Evolutionary conservation across 2,113 vertebrate species (phyloP), one percentile per base, ranked within the genome.

Genomic region (Megaleporinus macrocephalus): DNA sequence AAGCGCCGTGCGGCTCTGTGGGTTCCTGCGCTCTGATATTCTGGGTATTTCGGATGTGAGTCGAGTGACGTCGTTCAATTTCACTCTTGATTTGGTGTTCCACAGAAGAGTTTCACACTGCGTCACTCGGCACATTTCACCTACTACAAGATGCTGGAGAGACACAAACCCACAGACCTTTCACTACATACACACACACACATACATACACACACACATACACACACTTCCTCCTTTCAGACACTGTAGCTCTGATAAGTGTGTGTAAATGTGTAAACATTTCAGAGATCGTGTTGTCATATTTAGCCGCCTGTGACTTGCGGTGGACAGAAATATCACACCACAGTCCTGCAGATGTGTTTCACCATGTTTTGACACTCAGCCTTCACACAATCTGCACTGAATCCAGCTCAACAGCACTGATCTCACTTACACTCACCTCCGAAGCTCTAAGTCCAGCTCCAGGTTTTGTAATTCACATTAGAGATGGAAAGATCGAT

Each of bases 101-200:
- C 66, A 44, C 66, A 70, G 66, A 70, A 70, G 44, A 11, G 36
- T 70, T 78, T 78, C 61, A 47, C 9, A 65, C 22, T 27, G 26
- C 75, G n/a, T 49, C 44, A 44, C n/a, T 63, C 63, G 30, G n/a
- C 62, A 65, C 26, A 18, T 30, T 66, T 33, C 15, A 66, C 63
- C 63, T 66, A 29, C 63, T 16, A 66, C 27, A 16, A 65, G 61
- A 14, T 30, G 15, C 24, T 5, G 18, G 72, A 57, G 26, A 33
- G 27, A 22, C 30, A 18, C 22, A 26, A 12, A 63, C 33, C 22
- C 55, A n/a, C 53, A 62, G 5, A 76, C 22, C 41, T 13, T 11
- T 11, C 24, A 18, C 11, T 30, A 44, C 55, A 62, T 30, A 61
- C 29, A 44, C 15, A 71, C 33, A 30, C 11, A 80, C 22, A 73